Conservation (phyloP, 2,888 invertebrate genomes). For the Xestobium rufovillosum region DNA sequence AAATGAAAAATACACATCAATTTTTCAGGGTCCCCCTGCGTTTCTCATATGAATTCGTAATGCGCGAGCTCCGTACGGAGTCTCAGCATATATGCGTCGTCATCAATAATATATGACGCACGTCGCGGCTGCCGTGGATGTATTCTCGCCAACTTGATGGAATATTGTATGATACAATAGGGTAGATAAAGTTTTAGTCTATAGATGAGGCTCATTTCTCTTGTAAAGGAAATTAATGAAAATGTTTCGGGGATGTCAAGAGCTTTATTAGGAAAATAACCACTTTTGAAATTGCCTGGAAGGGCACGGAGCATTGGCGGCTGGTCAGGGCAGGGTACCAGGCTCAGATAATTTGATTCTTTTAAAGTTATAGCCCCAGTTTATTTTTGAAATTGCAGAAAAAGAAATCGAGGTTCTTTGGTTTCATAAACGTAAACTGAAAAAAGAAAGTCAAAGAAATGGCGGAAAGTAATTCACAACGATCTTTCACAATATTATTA, state of each 20-base stretch:
- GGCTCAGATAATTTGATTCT: too few relatives aligned
- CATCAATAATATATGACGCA: conserved; percentile 46
- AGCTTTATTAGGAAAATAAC: too few relatives aligned
- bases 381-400: too few relatives aligned
- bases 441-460: too few relatives aligned
- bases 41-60: conserved; percentile 45
- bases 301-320: too few relatives aligned
- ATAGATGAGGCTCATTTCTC: neutral
- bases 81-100: conserved; percentile 39
- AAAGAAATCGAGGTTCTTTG: too few relatives aligned
- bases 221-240: neutral
- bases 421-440: too few relatives aligned
- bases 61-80: conserved; percentile 25
- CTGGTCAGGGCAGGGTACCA: too few relatives aligned
- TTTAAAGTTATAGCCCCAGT: too few relatives aligned
- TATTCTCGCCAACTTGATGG: conserved; percentile 26
- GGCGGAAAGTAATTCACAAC: too few relatives aligned
- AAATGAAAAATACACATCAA: conserved; percentile 45
- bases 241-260: conserved; percentile 5
- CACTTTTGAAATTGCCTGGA: too few relatives aligned
- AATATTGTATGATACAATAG: conserved; percentile 24
- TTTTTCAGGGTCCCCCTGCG: conserved; percentile 44
- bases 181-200: conserved; percentile 25
- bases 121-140: conserved; percentile 33
- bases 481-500: too few relatives aligned